phyloP scores from a whole-genome alignment of 2,888 invertebrate genomes.

The Drosophila pegasa region DNA sequence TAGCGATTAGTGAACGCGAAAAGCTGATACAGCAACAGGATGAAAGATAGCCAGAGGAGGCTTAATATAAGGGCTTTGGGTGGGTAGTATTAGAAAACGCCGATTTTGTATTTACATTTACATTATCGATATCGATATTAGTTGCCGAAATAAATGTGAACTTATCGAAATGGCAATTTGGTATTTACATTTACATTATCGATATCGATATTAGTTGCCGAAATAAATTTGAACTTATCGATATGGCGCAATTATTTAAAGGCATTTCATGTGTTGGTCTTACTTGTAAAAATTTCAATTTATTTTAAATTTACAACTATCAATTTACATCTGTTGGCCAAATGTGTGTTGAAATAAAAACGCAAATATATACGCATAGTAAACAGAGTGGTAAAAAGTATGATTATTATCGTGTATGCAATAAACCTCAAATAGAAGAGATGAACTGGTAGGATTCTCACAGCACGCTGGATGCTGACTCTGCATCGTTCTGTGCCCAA shows the following conservation, averaged over 20 bases:
- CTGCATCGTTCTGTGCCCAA: not conserved
- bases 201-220: not conserved
- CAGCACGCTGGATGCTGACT: constrained; percentile 1
- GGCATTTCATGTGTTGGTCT: not conserved
- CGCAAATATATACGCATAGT: not conserved
- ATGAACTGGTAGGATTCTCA: not conserved
- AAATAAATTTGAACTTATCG: not conserved
- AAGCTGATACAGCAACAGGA: constrained; percentile 47
- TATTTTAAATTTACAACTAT: constrained; percentile 57
- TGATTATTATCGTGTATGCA: not conserved
- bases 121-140: not conserved
- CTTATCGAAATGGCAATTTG: not conserved
- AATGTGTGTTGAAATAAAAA: constrained; percentile 16
- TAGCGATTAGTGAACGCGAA: constrained; percentile 88
- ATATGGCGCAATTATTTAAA: not conserved
- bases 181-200: not conserved
- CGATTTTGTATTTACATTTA: not conserved
- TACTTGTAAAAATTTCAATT: constrained; percentile 44
- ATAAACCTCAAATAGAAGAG: constrained; percentile 2
- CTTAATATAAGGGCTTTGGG: not conserved
- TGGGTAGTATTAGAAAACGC: constrained; percentile 3
- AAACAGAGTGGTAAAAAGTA: constrained; percentile 9
- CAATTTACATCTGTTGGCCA: constrained; percentile 63
- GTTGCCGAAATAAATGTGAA: not conserved
- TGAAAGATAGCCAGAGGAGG: not conserved